Evolutionary conservation across 2,797 vertebrate genomes (phyloP).

Genomic region (Nyctibius grandis): DNA sequence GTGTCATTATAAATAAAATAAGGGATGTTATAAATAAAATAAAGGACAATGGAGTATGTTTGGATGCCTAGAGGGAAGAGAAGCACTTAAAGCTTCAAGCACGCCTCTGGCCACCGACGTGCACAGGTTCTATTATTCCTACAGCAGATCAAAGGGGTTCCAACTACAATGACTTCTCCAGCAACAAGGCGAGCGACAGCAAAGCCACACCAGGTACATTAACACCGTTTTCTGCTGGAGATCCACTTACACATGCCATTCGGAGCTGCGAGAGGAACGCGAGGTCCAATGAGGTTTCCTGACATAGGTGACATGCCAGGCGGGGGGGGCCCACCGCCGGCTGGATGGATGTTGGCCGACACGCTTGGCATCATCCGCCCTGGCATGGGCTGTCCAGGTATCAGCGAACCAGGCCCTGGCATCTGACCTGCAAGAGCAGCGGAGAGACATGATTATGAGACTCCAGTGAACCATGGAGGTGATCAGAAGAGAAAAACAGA

Average conservation of each 20-base stretch:
- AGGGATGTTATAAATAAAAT: slow-evolving; percentile 6
- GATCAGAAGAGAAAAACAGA: rapidly evolving
- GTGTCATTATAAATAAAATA: background rate
- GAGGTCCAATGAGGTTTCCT: slow-evolving; percentile 79
- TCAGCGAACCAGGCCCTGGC: slow-evolving; percentile 69
- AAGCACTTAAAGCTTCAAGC: slow-evolving; percentile 1
- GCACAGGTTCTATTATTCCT: background rate
- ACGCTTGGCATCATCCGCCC: slow-evolving; percentile 82
- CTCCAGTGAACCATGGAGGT: rapidly evolving
- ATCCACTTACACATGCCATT: slow-evolving; percentile 93
- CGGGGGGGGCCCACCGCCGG: slow-evolving; percentile 66
- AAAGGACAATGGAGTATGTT: background rate
- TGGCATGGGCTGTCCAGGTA: slow-evolving; percentile 79
- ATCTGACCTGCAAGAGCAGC: slow-evolving; percentile 69
- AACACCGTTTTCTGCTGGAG: rapidly evolving
- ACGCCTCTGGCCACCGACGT: background rate
- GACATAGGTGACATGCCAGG: slow-evolving; percentile 82
- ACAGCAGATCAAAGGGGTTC: rapidly evolving
- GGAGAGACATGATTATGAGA: rapidly evolving
- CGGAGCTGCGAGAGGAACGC: slow-evolving; percentile 86
- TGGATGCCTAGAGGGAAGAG: background rate
- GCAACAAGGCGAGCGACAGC: rapidly evolving
- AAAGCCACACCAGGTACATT: rapidly evolving
- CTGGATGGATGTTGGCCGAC: slow-evolving; percentile 67
- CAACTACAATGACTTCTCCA: rapidly evolving